Base-by-base conservation (phyloP, 1,140 invertebrate species). In the Epicauta chinensis region DNA sequence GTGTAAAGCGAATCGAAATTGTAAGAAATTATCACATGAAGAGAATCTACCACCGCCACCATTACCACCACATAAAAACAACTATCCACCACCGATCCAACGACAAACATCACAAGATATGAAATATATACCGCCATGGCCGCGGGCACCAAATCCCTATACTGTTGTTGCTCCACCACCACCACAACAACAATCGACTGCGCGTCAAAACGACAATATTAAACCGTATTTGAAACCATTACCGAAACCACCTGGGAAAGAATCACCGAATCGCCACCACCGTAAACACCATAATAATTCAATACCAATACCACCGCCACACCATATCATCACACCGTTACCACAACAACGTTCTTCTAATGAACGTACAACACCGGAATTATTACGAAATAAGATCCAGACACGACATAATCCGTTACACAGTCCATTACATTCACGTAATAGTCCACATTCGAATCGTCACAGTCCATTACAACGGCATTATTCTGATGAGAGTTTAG, bases 401-500 rank as follows among this genome's bases (percentile, higher is more conserved):
- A 62, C 58, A 11, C 56, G 54, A 29, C 74, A 14, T 58, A 70
- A 57, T 59, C 73, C 31, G 57, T 71, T 58, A 43, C 66, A 6
- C 61, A 71, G 55, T 67, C 74, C 37, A 56, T 70, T 61, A 40
- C 71, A 73, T 34, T 47, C 50, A 10, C 50, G 61, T 32, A 58
- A 61, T 36, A 55, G 57, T 44, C 59, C 59, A n/a, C 63, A 66
- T 53, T 56, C 57, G 35, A 59, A 61, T 29, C 57, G 61, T 23
- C 76, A 41, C 61, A 71, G 58, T 64, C 76, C 48, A 51, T 70
- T 64, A 49, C 73, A 76, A 13, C 59, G 81, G 16, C 81, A 81
- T 41, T 76, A 81, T 39, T 82, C 79, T 2, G 81, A 82, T 52
- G 81, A 84, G 61, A 82, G 80, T 60, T 58, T 83, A 7, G 72